Evolutionary conservation across 2,888 invertebrate species (phyloP), one percentile per base, ranked within the genome.

Genomic region (Podabrus alpinus): DNA sequence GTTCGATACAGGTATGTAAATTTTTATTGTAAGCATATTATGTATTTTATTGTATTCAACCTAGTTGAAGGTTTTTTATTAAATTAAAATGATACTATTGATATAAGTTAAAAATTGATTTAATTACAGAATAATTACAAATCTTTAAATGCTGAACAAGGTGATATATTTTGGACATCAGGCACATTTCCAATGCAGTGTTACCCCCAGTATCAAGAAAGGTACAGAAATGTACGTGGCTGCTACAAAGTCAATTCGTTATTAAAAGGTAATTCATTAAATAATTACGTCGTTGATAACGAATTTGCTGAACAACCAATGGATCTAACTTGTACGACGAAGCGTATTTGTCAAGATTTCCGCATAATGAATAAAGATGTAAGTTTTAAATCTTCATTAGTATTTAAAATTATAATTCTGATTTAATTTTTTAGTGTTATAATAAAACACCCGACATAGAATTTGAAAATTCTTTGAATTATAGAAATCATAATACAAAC

Each of bases 301-400:
- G 9, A 67, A 13, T 16, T 21, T 11, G 16, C 7, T 15, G 79
- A 80, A 25, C 75, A 80, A 74, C 80, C 80, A 3, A 80, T 80
- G 11, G 80, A 80, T 70, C 71, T 80, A 66, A 80, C 78, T 11
- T 80, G 73, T 66, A 9, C 77, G 24, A 64, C 73, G 29, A 68
- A 69, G 60, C 66, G 68, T 60, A 16, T 68, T 59, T 15, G 25
- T 21, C 29, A 74, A 70, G 66, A 68, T 45, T 45, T 45, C 45
- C n/a, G 13, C 45, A 45, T n/a, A 45, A n/a, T n/a, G 7, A 45
- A 45, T 45, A 68, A 25, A 64, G 16, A 24, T 29, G 19, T 25
- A 61, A 16, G 15, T 15, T 62, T 70, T 60, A 19, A 62, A 5
- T 15, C 11, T 3, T 3, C 19, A 5, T 25, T 15, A 15, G 9